Evolutionary conservation across 1,140 invertebrate species (phyloP), one percentile per base, ranked within the genome.

Genomic region (Drosophila ironensis): DNA sequence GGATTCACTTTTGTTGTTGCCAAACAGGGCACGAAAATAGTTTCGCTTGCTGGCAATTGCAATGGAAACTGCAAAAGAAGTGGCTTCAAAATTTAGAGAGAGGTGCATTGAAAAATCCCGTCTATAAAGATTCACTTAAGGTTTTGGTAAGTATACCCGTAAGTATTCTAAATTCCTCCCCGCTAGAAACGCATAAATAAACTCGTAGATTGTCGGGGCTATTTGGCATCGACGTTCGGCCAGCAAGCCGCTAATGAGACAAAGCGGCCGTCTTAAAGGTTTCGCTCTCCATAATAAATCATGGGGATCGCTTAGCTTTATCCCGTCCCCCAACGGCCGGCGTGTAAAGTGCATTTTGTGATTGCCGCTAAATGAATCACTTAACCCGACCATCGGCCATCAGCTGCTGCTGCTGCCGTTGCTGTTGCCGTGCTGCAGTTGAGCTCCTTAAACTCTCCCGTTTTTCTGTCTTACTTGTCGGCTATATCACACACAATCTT

Each of bases 341-440:
- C 41, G 40, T 78, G 80, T 53, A 86, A 86, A 82, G 78, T 82
- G 78, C 80, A 82, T 84, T 82, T 73, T 84, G 56, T 82, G 78
- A 82, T 82, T 82, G 78, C 78, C 80, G 63, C 80, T 82, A 82
- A 82, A 82, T 82, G 78, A 82, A 82, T 82, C 78, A 82, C 80
- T 82, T 82, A 86, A 84, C 74, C 78, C 77, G 66, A 40, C 54
- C 46, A 51, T 22, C 35, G 53, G 20, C 25, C 37, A 33, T 48
- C 59, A 46, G 40, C 41, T 53, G 41, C 66, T 30, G 28, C n/a
- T 30, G 28, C 28, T 8, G 2, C 20, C 2, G 20, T 5, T 22
- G 2, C 20, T 3, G 20, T 5, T 22, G 2, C 20, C 5, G n/a
- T n/a, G n/a, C n/a, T n/a, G n/a, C n/a, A n/a, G n/a, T n/a, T n/a